A percentile compares a stretch with the other conserved stretches of the same genome.
phyloP scores from a whole-genome alignment of 2,797 vertebrate species.

The Cirrhinus molitorella region DNA sequence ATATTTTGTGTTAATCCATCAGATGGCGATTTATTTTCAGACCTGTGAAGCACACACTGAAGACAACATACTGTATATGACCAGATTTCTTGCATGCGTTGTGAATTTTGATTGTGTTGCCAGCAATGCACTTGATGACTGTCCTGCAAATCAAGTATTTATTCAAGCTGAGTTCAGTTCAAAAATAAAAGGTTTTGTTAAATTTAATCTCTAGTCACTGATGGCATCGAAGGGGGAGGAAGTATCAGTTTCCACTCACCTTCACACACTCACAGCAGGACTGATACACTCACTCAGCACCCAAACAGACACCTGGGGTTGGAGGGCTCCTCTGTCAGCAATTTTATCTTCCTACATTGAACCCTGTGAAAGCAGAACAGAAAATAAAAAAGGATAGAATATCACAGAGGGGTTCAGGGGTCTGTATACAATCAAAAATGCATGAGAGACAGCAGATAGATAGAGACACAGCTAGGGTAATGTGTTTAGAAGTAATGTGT shows the following conservation, averaged over 20 bases:
- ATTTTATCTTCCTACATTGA: constrained; percentile 11
- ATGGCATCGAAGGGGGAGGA: not conserved
- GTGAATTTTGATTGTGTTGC: constrained; percentile 54
- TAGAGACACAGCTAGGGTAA: not conserved
- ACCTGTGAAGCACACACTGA: constrained; percentile 57
- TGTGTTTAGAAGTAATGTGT: not conserved
- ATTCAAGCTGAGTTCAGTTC: constrained; percentile 29
- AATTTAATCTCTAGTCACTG: constrained; percentile 3
- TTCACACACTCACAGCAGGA: not conserved
- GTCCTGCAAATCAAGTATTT: constrained; percentile 52
- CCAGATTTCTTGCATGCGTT: constrained; percentile 55
- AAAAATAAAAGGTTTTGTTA: constrained; percentile 59
- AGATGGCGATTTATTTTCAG: constrained; percentile 49
- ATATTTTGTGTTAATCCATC: constrained; percentile 40
- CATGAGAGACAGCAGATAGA: constrained; percentile 1
- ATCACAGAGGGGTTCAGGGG: not conserved
- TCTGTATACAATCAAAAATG: not conserved
- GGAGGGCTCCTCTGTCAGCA: constrained; percentile 25
- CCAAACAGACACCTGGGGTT: constrained; percentile 1
- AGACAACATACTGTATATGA: constrained; percentile 38
- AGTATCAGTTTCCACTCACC: not conserved
- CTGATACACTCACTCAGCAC: constrained; percentile 1
- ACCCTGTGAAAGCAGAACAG: not conserved
- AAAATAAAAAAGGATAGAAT: constrained; percentile 24
- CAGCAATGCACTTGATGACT: constrained; percentile 55